Conservation (phyloP, 2,113 vertebrate genomes). For the Egretta garzetta region DNA sequence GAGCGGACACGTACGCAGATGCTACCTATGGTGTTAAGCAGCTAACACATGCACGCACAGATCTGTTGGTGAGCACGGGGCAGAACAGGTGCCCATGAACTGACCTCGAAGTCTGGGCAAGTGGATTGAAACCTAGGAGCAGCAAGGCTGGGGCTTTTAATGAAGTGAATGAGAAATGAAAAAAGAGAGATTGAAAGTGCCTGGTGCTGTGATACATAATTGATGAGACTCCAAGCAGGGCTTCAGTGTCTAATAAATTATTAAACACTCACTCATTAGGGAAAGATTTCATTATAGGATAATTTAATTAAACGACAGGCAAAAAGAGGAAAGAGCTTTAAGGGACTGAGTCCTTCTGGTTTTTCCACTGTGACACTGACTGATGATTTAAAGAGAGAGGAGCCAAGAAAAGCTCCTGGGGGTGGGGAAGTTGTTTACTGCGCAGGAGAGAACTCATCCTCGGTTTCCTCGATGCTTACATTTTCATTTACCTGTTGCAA, state of each 20-base stretch:
- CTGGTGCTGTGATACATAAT: conserved; percentile 75
- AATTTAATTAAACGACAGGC: conserved; percentile 82
- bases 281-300: conserved; percentile 84
- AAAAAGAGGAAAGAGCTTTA: conserved; percentile 69
- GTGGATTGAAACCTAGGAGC: neutral
- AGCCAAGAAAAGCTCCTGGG: neutral
- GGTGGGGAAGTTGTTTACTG: neutral
- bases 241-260: conserved; percentile 81
- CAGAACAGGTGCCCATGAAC: neutral
- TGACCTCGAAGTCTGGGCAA: neutral
- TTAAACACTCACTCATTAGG: conserved; percentile 78
- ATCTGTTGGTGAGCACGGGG: neutral
- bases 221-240: conserved; percentile 75
- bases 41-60: neutral
- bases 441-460: neutral
- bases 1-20: neutral
- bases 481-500: neutral
- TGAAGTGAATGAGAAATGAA: conserved; percentile 59
- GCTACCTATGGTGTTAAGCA: neutral
- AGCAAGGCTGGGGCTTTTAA: conserved; percentile 39
- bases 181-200: conserved; percentile 64
- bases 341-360: conserved; percentile 43
- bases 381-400: conserved; percentile 58
- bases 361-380: conserved; percentile 17
- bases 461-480: rapidly evolving